Base-by-base conservation (phyloP, 2,113 vertebrate species). In the Thamnophis sirtalis region DNA sequence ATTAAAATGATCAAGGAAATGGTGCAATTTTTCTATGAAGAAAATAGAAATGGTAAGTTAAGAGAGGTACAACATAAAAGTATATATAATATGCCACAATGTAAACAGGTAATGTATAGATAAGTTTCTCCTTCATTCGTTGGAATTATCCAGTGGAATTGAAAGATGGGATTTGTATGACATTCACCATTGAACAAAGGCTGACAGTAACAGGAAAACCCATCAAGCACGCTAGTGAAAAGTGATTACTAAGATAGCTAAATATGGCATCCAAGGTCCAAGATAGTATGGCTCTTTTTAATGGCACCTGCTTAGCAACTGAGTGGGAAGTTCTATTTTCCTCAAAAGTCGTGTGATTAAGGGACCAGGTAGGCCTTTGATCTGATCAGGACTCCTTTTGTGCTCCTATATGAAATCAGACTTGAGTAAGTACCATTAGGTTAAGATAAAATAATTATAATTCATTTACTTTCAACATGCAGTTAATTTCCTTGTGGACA, bases 361-460 rank as follows among this genome's bases (percentile, higher is more conserved):
- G 15, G 53, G 38, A 26, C 53, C n/a, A 58, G 13, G 13, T 28
- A 9, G 54, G 24, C 54, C 38, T 85, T 51, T 38, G 4, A 49
- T 86, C 43, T 63, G 55, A 91, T 50, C 43, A n/a, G 53, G 9
- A 7, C 9, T 43, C 22, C 48, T n/a, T 28, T 86, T 33, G 3
- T n/a, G 17, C 49, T 49, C 19, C 33, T 63, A 94, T 96, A 58
- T 56, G 94, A 87, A 95, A 54, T 68, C 38, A 68, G 88, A 94
- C 87, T 94, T 95, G 94, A 88, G 91, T 93, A 87, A 91, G 86
- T 93, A 93, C 63, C 9, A 51, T 88, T 56, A 94, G 13, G 63
- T 49, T 93, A 60, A 92, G 43, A 94, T 93, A 94, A 96, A 94
- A 63, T 68, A 22, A 86, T 88, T 89, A 94, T 95, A 93, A 91